Percentiles rank a stretch among this genome's conserved stretches.
Conservation (phyloP, 2,888 invertebrate species). For the Scelioninae gen. 1 region DNA sequence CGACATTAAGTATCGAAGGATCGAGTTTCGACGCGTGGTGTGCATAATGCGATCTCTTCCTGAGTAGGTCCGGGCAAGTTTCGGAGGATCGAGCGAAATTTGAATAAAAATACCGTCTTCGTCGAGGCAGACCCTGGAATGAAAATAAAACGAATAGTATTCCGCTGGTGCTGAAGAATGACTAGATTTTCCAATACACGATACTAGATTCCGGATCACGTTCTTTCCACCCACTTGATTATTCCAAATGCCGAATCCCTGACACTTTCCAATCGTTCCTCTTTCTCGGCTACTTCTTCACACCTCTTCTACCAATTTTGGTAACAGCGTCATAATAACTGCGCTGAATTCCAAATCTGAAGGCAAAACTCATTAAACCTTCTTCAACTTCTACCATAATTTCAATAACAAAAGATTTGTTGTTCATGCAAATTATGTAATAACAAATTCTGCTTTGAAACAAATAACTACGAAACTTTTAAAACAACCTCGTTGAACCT, state of each 20-base stretch:
- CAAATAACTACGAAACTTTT: too few relatives aligned
- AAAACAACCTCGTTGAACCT: too few relatives aligned
- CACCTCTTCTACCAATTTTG: conserved; percentile 34
- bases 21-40: conserved; percentile 44
- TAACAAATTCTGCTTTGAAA: too few relatives aligned
- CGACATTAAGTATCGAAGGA: conserved; percentile 47
- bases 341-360: too few relatives aligned
- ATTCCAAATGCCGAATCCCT: conserved; percentile 68
- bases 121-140: conserved; percentile 69
- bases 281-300: conserved; percentile 15
- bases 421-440: too few relatives aligned
- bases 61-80: conserved; percentile 57
- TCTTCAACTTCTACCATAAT: too few relatives aligned
- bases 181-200: conserved; percentile 75
- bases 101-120: conserved; percentile 76
- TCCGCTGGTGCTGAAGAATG: conserved; percentile 71
- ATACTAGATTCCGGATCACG: conserved; percentile 76
- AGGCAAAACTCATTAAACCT: too few relatives aligned
- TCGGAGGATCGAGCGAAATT: conserved; percentile 52
- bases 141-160: conserved; percentile 75
- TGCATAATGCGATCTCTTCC: conserved; percentile 57
- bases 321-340: conserved; percentile 33
- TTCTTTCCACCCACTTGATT: conserved; percentile 74
- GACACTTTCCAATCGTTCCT: conserved; percentile 43
- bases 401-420: too few relatives aligned